A percentile compares a stretch with the other conserved stretches of the same genome.
phyloP scores from a whole-genome alignment of 92 coral and sea anemone species.

The Virgularia gustaviana region DNA sequence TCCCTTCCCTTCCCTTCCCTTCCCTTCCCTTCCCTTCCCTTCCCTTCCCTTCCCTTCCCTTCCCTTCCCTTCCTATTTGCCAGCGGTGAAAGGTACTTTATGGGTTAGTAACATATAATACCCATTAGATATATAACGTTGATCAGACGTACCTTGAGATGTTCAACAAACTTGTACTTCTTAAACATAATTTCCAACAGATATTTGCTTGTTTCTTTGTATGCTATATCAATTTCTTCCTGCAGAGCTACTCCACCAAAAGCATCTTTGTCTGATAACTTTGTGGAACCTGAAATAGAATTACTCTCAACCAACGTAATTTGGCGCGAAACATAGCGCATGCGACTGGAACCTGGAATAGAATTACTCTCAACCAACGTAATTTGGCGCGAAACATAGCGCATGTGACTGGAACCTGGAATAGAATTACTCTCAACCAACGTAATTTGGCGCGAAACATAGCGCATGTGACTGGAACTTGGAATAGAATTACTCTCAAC shows the following conservation, averaged over 20 bases:
- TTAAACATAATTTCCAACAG: constrained; percentile 86
- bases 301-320: background rate
- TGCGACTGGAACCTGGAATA: too few relatives aligned
- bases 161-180: constrained; percentile 91
- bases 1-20: background rate
- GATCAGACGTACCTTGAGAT: constrained; percentile 64
- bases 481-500: too few relatives aligned
- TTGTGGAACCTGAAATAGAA: constrained; percentile 65
- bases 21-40: background rate
- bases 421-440: too few relatives aligned
- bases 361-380: too few relatives aligned
- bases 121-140: background rate
- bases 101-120: background rate
- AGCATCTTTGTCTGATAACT: constrained; percentile 81
- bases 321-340: too few relatives aligned
- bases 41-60: background rate
- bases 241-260: constrained; percentile 87
- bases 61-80: background rate
- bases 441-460: too few relatives aligned
- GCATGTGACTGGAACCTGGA: too few relatives aligned
- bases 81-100: background rate
- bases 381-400: too few relatives aligned
- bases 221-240: constrained; percentile 78
- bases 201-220: constrained; percentile 85
- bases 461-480: too few relatives aligned